Percentiles rank a stretch among this genome's conserved stretches.
Evolutionary conservation across 92 coral and sea anemone species (phyloP).

Genomic region (Porites rus): DNA sequence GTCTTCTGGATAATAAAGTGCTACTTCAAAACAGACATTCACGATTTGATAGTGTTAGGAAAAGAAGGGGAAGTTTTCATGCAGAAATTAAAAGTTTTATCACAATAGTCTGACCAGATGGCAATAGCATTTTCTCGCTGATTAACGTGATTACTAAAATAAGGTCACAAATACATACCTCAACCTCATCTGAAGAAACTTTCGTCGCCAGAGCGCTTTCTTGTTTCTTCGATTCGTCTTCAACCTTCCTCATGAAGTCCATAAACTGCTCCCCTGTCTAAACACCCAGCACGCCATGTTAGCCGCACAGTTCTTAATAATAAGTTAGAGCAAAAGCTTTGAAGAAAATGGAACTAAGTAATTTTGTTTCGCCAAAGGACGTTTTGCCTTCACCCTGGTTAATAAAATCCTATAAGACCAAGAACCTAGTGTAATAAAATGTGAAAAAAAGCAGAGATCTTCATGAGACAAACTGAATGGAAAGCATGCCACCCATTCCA

Average conservation of each 20-base stretch:
- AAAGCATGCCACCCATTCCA: no score
- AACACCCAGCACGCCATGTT: slow-evolving; percentile 44
- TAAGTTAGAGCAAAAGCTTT: background rate
- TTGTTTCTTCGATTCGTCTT: slow-evolving; percentile 27
- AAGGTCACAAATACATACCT: slow-evolving; percentile 16
- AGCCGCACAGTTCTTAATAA: slow-evolving; percentile 36
- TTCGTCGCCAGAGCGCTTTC: slow-evolving; percentile 17
- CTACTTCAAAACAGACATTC: no score
- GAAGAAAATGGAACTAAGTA: background rate
- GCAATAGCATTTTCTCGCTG: no score
- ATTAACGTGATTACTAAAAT: background rate
- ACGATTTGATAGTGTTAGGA: no score
- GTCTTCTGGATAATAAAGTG: no score
- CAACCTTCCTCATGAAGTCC: slow-evolving; percentile 49
- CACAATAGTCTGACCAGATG: background rate
- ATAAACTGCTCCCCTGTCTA: slow-evolving; percentile 81
- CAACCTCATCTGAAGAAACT: background rate
- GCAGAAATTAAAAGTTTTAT: no score
- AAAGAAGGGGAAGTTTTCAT: no score
- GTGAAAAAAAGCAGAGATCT: no score
- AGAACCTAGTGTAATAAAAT: no score
- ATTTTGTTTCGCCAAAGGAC: background rate
- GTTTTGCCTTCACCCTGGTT: no score
- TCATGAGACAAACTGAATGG: no score
- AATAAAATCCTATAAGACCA: no score